phyloP scores from a whole-genome alignment of 2,888 invertebrate species.

The Drepana falcataria region DNA sequence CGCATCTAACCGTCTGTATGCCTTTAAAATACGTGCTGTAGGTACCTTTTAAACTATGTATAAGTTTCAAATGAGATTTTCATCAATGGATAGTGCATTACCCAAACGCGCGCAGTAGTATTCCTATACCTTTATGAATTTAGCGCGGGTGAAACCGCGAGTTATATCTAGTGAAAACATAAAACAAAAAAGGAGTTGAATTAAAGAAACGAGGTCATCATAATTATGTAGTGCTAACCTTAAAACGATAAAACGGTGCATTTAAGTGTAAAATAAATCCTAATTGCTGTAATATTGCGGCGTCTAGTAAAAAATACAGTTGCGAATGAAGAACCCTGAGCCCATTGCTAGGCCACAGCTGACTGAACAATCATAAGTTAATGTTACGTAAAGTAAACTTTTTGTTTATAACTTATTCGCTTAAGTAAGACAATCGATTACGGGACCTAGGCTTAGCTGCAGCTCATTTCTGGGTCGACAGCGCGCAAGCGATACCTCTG shows the following conservation, averaged over 20 bases:
- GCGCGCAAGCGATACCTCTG: too few species aligned
- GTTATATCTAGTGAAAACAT: slow-evolving; percentile 11
- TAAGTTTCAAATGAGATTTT: too few species aligned
- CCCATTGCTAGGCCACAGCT: slow-evolving; percentile 5
- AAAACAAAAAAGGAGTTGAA: slow-evolving; percentile 27
- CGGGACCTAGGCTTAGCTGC: not conserved
- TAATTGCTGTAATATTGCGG: slow-evolving; percentile 33
- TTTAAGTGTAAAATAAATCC: slow-evolving; percentile 43
- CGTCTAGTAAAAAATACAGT: slow-evolving; percentile 22
- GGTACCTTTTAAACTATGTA: too few species aligned
- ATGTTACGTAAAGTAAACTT: not conserved
- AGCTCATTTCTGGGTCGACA: too few species aligned
- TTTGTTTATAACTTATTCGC: not conserved
- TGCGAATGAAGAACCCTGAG: slow-evolving; percentile 17
- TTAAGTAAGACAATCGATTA: not conserved
- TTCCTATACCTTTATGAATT: too few species aligned
- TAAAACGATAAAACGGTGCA: slow-evolving; percentile 39
- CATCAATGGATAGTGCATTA: too few species aligned
- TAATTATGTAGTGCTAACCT: slow-evolving; percentile 31
- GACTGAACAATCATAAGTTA: slow-evolving; percentile 1
- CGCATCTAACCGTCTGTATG: too few species aligned
- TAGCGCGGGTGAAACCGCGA: not conserved
- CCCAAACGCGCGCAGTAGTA: too few species aligned
- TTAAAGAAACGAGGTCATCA: slow-evolving; percentile 48
- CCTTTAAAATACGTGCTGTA: too few species aligned